phyloP scores from a whole-genome alignment of 2,888 invertebrate genomes.

The Zhengitettix transpicula region DNA sequence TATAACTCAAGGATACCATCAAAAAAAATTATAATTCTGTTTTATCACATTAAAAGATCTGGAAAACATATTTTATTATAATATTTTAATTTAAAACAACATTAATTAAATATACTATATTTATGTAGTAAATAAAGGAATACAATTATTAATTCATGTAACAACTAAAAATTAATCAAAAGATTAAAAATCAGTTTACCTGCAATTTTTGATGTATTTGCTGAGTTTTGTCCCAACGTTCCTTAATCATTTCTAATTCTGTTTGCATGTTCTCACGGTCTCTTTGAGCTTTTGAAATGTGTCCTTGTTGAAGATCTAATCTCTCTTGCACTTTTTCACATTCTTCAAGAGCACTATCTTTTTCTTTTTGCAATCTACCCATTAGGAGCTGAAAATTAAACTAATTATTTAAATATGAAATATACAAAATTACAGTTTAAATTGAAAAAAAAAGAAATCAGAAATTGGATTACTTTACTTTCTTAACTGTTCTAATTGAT shows the following conservation, averaged over 20 bases:
- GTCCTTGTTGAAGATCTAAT: conserved; percentile 62
- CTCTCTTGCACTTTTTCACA: conserved; percentile 67
- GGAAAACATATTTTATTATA: no score
- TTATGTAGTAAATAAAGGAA: no score
- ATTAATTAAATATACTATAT: no score
- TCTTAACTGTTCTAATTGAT: no score
- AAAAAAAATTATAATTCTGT: neutral
- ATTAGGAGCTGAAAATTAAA: neutral
- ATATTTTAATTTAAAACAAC: neutral
- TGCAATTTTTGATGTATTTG: conserved; percentile 68
- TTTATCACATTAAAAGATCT: no score
- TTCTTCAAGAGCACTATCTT: conserved; percentile 67
- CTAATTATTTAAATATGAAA: no score
- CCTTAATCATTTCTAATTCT: conserved; percentile 72
- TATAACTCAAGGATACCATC: neutral
- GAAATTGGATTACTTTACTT: no score
- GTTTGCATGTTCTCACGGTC: conserved; percentile 72
- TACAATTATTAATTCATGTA: neutral
- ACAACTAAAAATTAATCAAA: neutral
- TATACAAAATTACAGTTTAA: no score
- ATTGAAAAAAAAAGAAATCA: no score
- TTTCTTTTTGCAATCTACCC: conserved; percentile 32
- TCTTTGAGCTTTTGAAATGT: conserved; percentile 64
- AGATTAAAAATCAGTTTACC: conserved; percentile 26
- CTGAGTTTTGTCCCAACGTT: conserved; percentile 77